Evolutionary conservation across 2,113 vertebrate species (phyloP), one percentile per base, ranked within the genome.

Genomic region (Lasiurus borealis): DNA sequence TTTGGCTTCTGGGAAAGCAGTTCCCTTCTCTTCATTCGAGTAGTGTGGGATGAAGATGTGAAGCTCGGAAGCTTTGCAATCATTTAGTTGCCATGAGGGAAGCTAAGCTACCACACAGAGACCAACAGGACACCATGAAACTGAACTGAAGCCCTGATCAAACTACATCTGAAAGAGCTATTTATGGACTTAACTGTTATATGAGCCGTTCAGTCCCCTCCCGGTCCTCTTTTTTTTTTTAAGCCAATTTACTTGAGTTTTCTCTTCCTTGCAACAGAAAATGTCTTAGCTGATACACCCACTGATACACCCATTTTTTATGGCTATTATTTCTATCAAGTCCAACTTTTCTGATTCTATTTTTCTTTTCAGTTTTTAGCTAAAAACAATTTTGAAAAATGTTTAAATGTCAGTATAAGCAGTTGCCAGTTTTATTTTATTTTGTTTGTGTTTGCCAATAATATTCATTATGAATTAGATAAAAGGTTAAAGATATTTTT

Each of bases 241-340:
- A 66, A 73, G 31, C n/a, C 40, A 82, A 21, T 68, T 80, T 57
- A 68, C 66, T 80, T 75, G 57, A 90, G 2, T 34, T 94, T 92
- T 73, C 54, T 72, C 4, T 88, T 94, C 71, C 62, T 91, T 88
- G 31, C 14, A 73, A n/a, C 36, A 29, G 19, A 94, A 96, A 68
- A 19, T 69, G 23, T 36, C 73, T 66, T 91, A 85, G 36, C 14
- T 78, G 25, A 80, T n/a, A 50, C 2, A 68, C 27, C 15, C 75
- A 73, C 8, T 78, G 52, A 54, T 21, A 54, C 16, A 54, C 18
- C 18, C 52, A 54, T 92, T 83, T 87, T 78, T 21, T 27, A 59
- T 8, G 2, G 52, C 11, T 23, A 3, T 48, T 54, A 31, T 85
- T 75, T 50, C 1, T 50, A 94, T 81, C 21, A 73, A 34, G 77